Evolutionary conservation across 1,140 invertebrate genomes (phyloP).

Genomic region (Ooceraea biroi): DNA sequence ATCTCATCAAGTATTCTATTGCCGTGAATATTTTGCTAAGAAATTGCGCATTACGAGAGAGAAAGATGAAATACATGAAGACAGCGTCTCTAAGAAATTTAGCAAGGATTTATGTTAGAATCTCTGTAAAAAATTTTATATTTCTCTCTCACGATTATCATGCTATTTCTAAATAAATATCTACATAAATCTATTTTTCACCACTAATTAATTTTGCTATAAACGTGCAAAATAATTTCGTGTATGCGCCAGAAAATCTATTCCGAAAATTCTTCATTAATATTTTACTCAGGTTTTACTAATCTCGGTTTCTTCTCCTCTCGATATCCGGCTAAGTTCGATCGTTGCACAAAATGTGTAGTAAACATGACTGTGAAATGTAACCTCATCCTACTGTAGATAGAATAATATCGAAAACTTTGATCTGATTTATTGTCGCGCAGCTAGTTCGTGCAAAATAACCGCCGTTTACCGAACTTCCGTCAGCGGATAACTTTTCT

Average conservation of each 20-base stretch:
- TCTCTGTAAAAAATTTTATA: too few relatives aligned
- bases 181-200: too few relatives aligned
- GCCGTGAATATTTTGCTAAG: too few relatives aligned
- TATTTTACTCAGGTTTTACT: not conserved
- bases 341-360: conserved; percentile 13
- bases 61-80: too few relatives aligned
- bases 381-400: not conserved
- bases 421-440: conserved; percentile 44
- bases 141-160: too few relatives aligned
- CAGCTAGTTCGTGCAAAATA: conserved; percentile 55
- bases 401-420: conserved; percentile 58
- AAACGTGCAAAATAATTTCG: not conserved
- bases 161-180: too few relatives aligned
- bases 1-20: not conserved
- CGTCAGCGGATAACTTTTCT: conserved; percentile 35
- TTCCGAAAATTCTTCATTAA: not conserved
- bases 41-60: too few relatives aligned
- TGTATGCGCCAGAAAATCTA: not conserved
- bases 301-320: not conserved
- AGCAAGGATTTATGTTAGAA: too few relatives aligned
- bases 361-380: conserved; percentile 41
- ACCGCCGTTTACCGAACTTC: conserved; percentile 36
- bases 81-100: too few relatives aligned
- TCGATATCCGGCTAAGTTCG: not conserved
- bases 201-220: too few relatives aligned